Evolutionary conservation across 2,113 vertebrate species (phyloP).

Genomic region (Carlito syrichta): DNA sequence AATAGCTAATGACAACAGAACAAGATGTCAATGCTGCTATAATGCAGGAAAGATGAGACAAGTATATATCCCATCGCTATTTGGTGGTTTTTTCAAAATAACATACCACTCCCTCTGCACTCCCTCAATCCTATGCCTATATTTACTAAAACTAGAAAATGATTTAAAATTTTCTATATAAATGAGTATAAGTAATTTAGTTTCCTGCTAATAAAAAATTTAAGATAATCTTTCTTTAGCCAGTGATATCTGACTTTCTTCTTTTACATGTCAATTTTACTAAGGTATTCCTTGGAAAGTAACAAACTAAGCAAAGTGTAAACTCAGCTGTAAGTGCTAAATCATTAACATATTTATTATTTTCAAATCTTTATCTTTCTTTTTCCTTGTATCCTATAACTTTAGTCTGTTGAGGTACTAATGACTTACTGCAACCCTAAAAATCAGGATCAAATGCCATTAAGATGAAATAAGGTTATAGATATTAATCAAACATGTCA

Average conservation of each 20-base stretch:
- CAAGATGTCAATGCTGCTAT: neutral
- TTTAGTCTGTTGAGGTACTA: neutral
- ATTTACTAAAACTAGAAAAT: conserved; percentile 16
- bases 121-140: neutral
- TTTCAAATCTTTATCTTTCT: neutral
- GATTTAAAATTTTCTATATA: neutral
- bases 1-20: neutral
- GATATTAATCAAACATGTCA: conserved; percentile 67
- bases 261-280: neutral
- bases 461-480: conserved; percentile 45
- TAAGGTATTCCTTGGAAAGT: neutral
- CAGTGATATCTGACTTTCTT: neutral
- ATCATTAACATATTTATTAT: neutral
- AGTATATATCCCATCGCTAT: neutral
- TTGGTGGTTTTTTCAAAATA: neutral
- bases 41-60: neutral
- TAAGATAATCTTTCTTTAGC: neutral
- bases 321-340: neutral
- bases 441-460: conserved; percentile 35
- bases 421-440: neutral
- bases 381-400: neutral
- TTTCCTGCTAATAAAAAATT: neutral
- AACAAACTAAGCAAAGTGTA: neutral
- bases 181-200: neutral
- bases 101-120: neutral